phyloP scores from a whole-genome alignment of 2,797 vertebrate genomes.

The Buphagus erythrorhynchus region DNA sequence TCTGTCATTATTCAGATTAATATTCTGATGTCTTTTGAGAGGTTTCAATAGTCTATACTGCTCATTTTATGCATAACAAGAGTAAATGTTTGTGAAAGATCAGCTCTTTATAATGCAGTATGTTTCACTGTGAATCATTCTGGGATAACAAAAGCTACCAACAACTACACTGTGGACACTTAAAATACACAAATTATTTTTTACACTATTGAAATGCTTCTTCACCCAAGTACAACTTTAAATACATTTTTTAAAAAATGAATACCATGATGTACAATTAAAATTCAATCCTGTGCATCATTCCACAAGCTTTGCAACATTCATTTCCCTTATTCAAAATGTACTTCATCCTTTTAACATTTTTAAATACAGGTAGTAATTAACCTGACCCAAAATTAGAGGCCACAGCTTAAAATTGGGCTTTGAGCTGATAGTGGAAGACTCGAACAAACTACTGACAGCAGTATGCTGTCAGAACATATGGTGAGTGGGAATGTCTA shows the following conservation, averaged over 20 bases:
- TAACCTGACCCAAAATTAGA: background rate
- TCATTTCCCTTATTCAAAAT: background rate
- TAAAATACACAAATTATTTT: background rate
- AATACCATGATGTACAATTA: background rate
- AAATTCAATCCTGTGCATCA: background rate
- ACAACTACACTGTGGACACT: background rate
- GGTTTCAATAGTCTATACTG: background rate
- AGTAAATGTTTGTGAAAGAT: background rate
- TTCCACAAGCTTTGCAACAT: background rate
- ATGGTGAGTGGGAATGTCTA: background rate
- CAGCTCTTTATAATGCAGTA: background rate
- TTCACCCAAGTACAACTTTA: background rate
- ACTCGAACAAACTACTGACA: background rate
- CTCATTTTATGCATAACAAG: background rate
- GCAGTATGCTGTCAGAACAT: background rate
- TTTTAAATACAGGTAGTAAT: background rate
- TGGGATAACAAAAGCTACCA: background rate
- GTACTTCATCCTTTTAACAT: background rate
- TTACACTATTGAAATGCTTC: background rate
- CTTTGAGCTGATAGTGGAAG: background rate
- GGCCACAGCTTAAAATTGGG: background rate
- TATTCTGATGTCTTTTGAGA: background rate
- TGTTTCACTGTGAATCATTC: background rate
- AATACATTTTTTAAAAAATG: background rate
- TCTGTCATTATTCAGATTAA: background rate